Conservation (phyloP, 1,140 invertebrate species). For the Chymomyza costata region DNA sequence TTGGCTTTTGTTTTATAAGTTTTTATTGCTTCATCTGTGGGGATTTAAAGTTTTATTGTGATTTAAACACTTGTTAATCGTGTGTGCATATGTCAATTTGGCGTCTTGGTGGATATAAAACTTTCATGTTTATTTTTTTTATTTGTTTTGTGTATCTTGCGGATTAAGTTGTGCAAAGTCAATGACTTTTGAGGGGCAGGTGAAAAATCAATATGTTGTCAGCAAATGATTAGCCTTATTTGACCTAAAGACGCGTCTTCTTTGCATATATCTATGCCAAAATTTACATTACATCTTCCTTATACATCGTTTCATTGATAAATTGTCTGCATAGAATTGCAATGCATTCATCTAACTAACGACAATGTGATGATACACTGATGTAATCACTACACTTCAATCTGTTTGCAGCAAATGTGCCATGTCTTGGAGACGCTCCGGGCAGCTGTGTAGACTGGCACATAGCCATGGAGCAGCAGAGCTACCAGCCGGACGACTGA, state of each 20-base stretch:
- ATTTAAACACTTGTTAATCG: conserved; percentile 74
- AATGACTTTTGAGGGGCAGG: neutral
- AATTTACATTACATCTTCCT: conserved; percentile 48
- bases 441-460: conserved; percentile 12
- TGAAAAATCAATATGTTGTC: conserved; percentile 30
- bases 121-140: neutral
- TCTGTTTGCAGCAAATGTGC: conserved; percentile 25
- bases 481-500: conserved; percentile 42
- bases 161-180: conserved; percentile 47
- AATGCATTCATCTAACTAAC: neutral
- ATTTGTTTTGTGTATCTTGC: neutral
- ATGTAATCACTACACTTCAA: conserved; percentile 59
- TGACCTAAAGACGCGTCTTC: neutral
- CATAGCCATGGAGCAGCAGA: conserved; percentile 36
- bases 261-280: conserved; percentile 34
- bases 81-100: conserved; percentile 61
- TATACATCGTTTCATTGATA: conserved; percentile 67
- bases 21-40: conserved; percentile 62
- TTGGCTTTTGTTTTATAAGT: conserved; percentile 51
- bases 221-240: conserved; percentile 8
- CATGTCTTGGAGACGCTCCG: neutral
- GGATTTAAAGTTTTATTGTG: conserved; percentile 73
- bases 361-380: neutral
- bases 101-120: conserved; percentile 29
- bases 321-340: conserved; percentile 42